Conservation (phyloP, 2,797 vertebrate genomes). For the Anguilla obscura region DNA sequence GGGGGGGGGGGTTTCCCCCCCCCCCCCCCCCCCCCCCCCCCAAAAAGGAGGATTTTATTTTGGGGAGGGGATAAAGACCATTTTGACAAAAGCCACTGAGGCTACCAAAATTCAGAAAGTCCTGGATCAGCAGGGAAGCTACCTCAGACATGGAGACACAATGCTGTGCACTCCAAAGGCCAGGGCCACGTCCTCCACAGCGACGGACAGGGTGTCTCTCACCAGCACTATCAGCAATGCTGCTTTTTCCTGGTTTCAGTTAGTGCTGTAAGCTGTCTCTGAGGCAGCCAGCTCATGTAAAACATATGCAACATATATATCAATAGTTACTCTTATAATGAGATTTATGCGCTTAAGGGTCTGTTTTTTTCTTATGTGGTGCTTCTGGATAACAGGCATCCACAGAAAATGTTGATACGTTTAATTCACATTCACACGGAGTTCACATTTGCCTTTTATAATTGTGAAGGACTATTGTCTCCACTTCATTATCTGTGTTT, state of each 20-base stretch:
- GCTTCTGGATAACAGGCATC: neutral
- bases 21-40: too few species aligned
- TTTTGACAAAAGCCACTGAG: slow-evolving; percentile 17
- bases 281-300: slow-evolving; percentile 24
- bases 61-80: neutral
- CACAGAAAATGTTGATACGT: neutral
- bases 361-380: slow-evolving; percentile 14
- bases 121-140: neutral
- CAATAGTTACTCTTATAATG: neutral
- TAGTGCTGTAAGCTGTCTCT: neutral
- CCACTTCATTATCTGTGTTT: neutral
- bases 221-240: neutral
- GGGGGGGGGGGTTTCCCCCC: too few species aligned
- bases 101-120: slow-evolving; percentile 1
- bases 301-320: slow-evolving; percentile 26
- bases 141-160: neutral
- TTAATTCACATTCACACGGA: neutral
- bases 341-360: neutral
- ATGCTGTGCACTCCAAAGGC: neutral
- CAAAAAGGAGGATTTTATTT: neutral
- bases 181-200: neutral
- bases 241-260: neutral
- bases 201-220: neutral
- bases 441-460: neutral
- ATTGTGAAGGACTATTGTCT: neutral